Conservation (phyloP, 2,113 vertebrate species). For the Ceyx melanurus region DNA sequence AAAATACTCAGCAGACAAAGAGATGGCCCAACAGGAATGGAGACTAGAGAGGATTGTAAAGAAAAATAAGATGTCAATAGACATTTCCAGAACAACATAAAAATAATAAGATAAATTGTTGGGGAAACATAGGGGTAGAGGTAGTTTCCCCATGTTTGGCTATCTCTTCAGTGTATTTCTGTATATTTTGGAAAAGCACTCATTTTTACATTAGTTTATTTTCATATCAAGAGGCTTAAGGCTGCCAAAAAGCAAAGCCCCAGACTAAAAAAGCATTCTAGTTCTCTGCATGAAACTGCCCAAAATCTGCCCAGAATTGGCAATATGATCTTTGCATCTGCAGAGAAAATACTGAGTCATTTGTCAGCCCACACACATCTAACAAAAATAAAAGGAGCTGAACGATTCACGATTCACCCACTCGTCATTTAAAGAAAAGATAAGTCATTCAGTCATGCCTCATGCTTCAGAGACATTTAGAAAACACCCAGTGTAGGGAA, state of each 20-base stretch:
- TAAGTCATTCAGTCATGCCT: constrained; percentile 69
- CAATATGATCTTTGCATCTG: constrained; percentile 71
- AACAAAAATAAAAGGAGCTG: constrained; percentile 78
- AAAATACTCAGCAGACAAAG: neutral
- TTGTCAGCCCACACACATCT: constrained; percentile 73
- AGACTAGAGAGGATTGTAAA: neutral
- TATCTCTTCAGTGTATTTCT: neutral
- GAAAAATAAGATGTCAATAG: neutral
- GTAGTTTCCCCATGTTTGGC: neutral
- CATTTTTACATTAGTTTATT: neutral
- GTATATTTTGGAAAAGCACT: neutral
- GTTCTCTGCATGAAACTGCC: constrained; percentile 62
- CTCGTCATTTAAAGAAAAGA: constrained; percentile 73
- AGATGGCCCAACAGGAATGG: neutral
- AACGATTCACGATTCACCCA: constrained; percentile 76
- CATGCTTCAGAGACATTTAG: constrained; percentile 64
- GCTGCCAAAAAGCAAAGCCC: constrained; percentile 42
- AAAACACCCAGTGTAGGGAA: constrained; percentile 61
- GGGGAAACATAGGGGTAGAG: neutral
- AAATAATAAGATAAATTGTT: neutral
- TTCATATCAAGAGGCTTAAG: neutral
- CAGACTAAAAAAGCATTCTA: constrained; percentile 31
- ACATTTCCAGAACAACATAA: neutral
- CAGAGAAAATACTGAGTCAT: constrained; percentile 81
- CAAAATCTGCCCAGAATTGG: constrained; percentile 69